Evolutionary conservation across 2,113 vertebrate genomes (phyloP), one percentile per base, ranked within the genome.

Genomic region (Channa maculata): DNA sequence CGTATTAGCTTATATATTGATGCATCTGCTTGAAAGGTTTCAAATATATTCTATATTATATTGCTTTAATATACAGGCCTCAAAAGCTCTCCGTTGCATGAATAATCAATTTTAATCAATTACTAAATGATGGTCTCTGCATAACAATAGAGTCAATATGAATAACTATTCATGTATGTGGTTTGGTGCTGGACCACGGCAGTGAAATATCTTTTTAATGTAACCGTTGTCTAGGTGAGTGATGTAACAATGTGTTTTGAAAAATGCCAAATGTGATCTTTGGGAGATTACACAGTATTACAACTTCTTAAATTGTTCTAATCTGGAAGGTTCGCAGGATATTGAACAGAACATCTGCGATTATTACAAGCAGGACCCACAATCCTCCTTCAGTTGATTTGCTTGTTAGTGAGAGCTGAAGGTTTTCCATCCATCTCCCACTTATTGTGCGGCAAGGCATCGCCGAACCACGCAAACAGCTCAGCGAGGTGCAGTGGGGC

Each of bases 31-130:
- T n/a, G 2, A 15, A 50, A 44, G 60, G 38, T 83, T 52, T 68
- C 52, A 36, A 43, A 38, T 49, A 46, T 10, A 75, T 48, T 44
- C 77, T 75, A 75, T 77, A 69, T 70, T 5, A 49, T 44, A 9
- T 4, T 24, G 39, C 41, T 74, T 57, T 64, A 33, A 3, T 61
- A 59, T 65, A 39, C 8, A 46, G 10, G 38, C 65, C 65, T 77
- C 13, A 75, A 71, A 84, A 50, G 53, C 74, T 77, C 12, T 54
- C 50, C 63, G 64, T 65, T 66, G 54, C 69, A 71, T 8, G 73
- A 73, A 44, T 59, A 55, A 75, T 85, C 86, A 50, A 76, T 53
- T 73, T 57, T 51, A 83, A 62, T 85, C 71, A 58, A 8, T 69
- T 38, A 43, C 39, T 34, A 7, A 85, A 64, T 64, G 6, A 36